Conservation (phyloP, 2,113 vertebrate genomes). For the Macrotus californicus region DNA sequence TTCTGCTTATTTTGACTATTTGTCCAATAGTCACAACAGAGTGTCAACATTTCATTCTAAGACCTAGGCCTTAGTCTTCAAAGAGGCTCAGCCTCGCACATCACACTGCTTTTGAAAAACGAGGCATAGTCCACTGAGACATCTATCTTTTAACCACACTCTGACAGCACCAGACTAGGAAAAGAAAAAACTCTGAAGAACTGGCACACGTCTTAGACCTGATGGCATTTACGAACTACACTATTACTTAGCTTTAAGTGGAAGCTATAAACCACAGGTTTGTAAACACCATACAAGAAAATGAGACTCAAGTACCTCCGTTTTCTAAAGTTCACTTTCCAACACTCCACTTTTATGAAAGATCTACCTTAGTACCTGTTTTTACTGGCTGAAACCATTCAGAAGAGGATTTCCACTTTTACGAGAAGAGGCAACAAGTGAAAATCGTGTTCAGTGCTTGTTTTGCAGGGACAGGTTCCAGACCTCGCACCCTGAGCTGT, state of each 20-base stretch:
- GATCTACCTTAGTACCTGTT: neutral
- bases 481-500: neutral
- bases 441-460: neutral
- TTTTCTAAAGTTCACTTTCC: neutral
- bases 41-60: neutral
- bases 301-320: neutral
- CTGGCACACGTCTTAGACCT: neutral
- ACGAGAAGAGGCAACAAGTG: neutral
- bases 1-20: neutral
- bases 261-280: neutral
- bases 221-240: neutral
- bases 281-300: constrained; percentile 1
- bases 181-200: constrained; percentile 10
- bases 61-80: neutral
- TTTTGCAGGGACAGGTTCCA: neutral
- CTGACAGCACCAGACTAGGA: neutral
- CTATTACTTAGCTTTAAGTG: neutral
- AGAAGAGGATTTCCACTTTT: neutral
- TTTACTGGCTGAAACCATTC: neutral
- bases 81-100: neutral
- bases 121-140: neutral
- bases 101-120: neutral
- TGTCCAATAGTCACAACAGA: neutral
- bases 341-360: neutral
- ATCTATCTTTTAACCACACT: neutral